Evolutionary conservation across 2,888 invertebrate genomes (phyloP).

Genomic region (Cantharis lateralis): DNA sequence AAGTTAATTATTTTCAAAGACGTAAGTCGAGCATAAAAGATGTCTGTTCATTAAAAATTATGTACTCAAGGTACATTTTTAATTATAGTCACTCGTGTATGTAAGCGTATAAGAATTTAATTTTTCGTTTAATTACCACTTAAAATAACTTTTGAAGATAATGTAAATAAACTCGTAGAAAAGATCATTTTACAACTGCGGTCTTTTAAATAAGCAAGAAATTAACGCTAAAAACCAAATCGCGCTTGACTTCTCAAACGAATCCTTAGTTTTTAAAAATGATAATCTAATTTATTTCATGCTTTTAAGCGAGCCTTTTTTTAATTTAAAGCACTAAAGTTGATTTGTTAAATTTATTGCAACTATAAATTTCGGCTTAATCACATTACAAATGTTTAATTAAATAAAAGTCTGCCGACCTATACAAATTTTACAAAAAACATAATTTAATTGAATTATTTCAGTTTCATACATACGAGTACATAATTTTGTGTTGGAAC

Average conservation of each 20-base stretch:
- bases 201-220: neutral
- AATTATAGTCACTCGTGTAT: neutral
- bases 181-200: neutral
- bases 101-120: neutral
- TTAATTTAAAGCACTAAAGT: neutral
- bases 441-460: neutral
- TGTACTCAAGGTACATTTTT: neutral
- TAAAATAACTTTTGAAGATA: neutral
- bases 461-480: neutral
- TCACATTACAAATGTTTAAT: neutral
- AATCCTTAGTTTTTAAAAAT: neutral
- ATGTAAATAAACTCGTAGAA: neutral
- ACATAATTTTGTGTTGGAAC: neutral
- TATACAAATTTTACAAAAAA: neutral
- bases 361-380: neutral
- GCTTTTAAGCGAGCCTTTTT: neutral
- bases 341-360: neutral
- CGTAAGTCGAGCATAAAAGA: neutral
- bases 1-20: neutral
- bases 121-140: neutral
- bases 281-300: neutral
- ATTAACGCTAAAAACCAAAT: neutral
- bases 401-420: neutral
- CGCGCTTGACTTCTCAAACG: neutral
- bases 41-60: neutral